Conservation (phyloP, 2,888 invertebrate genomes). For the Lochmaea capreae region DNA sequence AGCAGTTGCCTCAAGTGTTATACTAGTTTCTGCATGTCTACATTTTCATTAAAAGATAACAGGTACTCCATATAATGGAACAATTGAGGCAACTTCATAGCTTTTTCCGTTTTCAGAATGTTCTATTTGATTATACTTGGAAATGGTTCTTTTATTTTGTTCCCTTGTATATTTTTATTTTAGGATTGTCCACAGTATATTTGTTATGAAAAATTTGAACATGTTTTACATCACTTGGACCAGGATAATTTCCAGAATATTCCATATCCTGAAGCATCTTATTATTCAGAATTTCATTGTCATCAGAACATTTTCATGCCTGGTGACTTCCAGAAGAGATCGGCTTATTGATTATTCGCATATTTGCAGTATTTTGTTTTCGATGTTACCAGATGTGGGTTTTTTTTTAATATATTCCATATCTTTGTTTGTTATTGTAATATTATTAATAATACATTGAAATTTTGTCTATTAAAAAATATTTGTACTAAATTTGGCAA, state of each 20-base stretch:
- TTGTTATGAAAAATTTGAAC: neutral
- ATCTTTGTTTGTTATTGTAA: neutral
- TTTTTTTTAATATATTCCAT: neutral
- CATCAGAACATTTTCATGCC: neutral
- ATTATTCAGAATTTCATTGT: neutral
- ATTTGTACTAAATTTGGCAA: no score
- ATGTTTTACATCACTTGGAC: neutral
- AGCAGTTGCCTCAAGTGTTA: slow-evolving; percentile 52
- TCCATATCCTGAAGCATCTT: neutral
- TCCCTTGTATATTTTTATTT: slow-evolving; percentile 6
- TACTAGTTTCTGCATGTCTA: slow-evolving; percentile 26
- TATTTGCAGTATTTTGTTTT: neutral
- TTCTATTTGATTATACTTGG: slow-evolving; percentile 25
- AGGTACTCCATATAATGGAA: slow-evolving; percentile 28
- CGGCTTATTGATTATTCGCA: neutral
- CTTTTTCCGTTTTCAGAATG: slow-evolving; percentile 35
- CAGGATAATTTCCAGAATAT: slow-evolving; percentile 1
- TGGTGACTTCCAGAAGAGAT: neutral
- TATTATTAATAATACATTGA: no score
- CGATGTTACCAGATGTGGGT: neutral
- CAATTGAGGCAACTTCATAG: slow-evolving; percentile 50
- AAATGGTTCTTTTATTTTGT: slow-evolving; percentile 18
- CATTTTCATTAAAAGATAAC: slow-evolving; percentile 4
- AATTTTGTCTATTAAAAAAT: no score
- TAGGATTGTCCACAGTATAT: slow-evolving; percentile 12